A percentile compares a stretch with the other conserved stretches of the same genome.
Conservation (phyloP, 1,140 invertebrate genomes). For the Caenorhabditis latens region DNA sequence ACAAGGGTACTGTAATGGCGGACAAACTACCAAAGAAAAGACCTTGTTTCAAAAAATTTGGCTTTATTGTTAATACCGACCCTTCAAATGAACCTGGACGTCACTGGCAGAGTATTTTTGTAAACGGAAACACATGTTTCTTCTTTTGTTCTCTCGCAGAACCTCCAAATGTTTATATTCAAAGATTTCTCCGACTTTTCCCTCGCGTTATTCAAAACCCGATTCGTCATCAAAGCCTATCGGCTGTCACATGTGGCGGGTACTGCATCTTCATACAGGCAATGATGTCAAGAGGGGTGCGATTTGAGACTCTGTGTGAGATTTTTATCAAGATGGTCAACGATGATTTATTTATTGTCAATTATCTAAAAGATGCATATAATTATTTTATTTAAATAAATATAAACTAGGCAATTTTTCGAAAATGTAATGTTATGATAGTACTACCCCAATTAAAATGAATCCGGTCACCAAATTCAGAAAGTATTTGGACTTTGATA, state of each 20-base stretch:
- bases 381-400: background rate
- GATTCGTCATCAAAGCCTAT: background rate
- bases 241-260: background rate
- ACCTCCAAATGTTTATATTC: constrained; percentile 9
- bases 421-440: background rate
- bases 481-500: background rate
- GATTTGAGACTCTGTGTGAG: background rate
- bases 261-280: background rate
- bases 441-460: background rate
- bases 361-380: constrained; percentile 6
- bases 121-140: background rate
- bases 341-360: background rate
- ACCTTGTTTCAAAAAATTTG: background rate
- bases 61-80: background rate
- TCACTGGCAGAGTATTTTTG: constrained; percentile 3
- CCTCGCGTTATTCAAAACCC: background rate
- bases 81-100: background rate
- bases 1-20: background rate
- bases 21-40: background rate
- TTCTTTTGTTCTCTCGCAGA: background rate
- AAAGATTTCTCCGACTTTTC: background rate
- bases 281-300: background rate
- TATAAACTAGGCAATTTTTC: background rate
- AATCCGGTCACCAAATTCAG: too few relatives aligned
- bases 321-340: background rate